Evolutionary conservation across 2,113 vertebrate species (phyloP).

Genomic region (Echinops telfairi): DNA sequence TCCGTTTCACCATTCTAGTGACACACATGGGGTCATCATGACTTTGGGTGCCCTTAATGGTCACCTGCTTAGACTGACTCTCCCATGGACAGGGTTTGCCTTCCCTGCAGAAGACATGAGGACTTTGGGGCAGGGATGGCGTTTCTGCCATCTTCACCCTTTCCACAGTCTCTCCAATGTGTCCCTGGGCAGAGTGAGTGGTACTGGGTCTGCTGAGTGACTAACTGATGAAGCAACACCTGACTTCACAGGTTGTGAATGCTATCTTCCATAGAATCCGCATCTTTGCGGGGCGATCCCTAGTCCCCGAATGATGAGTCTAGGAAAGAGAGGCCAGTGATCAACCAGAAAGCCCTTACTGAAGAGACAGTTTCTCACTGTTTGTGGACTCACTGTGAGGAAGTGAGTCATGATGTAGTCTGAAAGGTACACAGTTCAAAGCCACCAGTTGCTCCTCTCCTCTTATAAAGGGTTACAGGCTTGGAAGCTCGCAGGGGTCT

Average conservation of each 20-base stretch:
- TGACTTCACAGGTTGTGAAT: not conserved
- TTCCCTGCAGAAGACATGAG: not conserved
- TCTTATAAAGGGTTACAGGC: too few species aligned
- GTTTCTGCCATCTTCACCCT: not conserved
- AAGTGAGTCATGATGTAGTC: not conserved
- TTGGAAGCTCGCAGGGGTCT: too few species aligned
- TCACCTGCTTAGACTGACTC: too few species aligned
- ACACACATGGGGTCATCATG: too few species aligned
- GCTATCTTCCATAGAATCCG: not conserved
- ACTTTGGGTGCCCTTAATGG: too few species aligned
- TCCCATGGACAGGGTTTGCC: too few species aligned
- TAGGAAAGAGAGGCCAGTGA: not conserved
- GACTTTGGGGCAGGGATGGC: not conserved
- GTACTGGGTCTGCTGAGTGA: not conserved
- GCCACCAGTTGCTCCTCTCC: too few species aligned
- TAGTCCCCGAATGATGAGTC: not conserved
- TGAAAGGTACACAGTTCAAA: too few species aligned
- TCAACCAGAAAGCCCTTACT: not conserved
- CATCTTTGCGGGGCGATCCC: not conserved
- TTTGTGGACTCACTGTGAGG: not conserved
- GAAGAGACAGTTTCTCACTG: not conserved
- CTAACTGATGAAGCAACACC: not conserved
- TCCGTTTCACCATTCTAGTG: too few species aligned
- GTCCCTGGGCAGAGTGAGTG: not conserved
- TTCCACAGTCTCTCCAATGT: accelerated